Evolutionary conservation across 2,888 invertebrate genomes (phyloP).

Genomic region (Clistopyga incitator): DNA sequence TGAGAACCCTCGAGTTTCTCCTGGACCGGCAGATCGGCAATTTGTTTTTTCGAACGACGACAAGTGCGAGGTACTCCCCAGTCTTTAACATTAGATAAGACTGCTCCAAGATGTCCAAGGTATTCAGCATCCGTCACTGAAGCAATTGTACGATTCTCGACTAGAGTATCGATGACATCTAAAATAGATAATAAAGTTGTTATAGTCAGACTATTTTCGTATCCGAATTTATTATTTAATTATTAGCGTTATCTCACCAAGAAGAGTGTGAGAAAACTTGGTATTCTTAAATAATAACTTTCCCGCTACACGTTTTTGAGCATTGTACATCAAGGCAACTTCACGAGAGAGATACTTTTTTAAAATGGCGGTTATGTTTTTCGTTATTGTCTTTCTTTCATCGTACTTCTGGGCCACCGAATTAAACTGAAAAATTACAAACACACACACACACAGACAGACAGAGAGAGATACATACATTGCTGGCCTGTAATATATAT

Average conservation of each 20-base stretch:
- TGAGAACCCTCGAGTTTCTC: too few relatives aligned
- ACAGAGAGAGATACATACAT: too few relatives aligned
- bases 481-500: too few relatives aligned
- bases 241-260: conserved; percentile 25
- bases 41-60: conserved; percentile 7
- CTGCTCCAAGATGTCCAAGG: conserved; percentile 22
- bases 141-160: conserved; percentile 16
- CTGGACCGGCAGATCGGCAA: too few relatives aligned
- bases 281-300: conserved; percentile 40
- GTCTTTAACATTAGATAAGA: conserved; percentile 40
- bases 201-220: conserved; percentile 9
- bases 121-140: conserved; percentile 29
- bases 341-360: conserved; percentile 29
- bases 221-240: conserved; percentile 10
- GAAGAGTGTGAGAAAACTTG: conserved; percentile 26
- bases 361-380: conserved; percentile 16
- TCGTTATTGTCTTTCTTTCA: conserved; percentile 13
- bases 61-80: conserved; percentile 20
- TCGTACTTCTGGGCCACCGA: conserved; percentile 1
- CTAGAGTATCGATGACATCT: conserved; percentile 39
- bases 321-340: conserved; percentile 32
- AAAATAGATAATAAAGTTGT: conserved; percentile 14
- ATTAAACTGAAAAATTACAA: too few relatives aligned
- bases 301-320: conserved; percentile 26
- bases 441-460: too few relatives aligned